Conservation (phyloP, 1,140 invertebrate genomes). For the Solenopsis invicta region DNA sequence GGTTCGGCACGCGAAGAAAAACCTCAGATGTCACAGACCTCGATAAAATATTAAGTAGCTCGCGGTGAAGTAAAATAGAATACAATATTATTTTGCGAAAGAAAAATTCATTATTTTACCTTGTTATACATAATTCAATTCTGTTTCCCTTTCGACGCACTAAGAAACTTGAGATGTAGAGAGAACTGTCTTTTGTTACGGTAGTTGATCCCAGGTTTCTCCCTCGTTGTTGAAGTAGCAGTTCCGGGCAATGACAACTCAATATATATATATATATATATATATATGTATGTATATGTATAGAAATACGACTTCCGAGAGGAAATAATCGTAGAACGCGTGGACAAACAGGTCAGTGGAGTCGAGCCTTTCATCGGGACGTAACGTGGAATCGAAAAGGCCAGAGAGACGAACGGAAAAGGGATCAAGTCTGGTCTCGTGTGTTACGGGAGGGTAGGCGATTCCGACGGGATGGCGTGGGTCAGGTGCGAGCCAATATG, state of each 20-base stretch:
- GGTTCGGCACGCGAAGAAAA: not conserved
- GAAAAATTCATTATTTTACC: not conserved
- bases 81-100: not conserved
- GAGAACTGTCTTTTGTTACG: not conserved
- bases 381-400: slow-evolving; percentile 11
- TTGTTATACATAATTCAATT: slow-evolving; percentile 9
- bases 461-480: slow-evolving; percentile 49
- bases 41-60: not conserved
- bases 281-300: no score
- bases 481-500: slow-evolving; percentile 84
- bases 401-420: slow-evolving; percentile 18
- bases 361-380: slow-evolving; percentile 9
- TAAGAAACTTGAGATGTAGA: slow-evolving; percentile 11
- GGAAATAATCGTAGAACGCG: slow-evolving; percentile 6
- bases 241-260: slow-evolving; percentile 24
- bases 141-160: not conserved
- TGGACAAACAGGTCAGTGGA: not conserved
- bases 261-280: not conserved
- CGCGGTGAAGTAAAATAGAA: not conserved
- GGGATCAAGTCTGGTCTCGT: slow-evolving; percentile 36
- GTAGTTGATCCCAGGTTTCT: not conserved
- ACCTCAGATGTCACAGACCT: not conserved
- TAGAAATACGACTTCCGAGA: not conserved
- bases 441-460: slow-evolving; percentile 14
- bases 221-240: not conserved